These are phyloP conservation scores for Temnothorax unifasciatus DNA, from an alignment of 2,888 invertebrate genomes.

Conservation along the genomic window DNA sequence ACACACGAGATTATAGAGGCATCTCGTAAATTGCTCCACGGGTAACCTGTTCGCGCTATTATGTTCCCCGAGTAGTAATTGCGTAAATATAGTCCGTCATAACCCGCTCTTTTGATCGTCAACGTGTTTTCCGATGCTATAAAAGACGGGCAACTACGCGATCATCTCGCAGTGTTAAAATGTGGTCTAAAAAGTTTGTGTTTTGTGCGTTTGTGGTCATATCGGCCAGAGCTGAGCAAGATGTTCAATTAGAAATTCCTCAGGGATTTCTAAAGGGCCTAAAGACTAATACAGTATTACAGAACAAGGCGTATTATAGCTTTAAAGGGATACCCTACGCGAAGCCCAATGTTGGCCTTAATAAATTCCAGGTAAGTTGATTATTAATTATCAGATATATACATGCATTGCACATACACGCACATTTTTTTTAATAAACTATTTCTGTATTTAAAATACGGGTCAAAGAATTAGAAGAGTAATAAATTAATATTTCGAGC, in stretches of 20 bases:
- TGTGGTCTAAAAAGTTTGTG: conserved; percentile 75
- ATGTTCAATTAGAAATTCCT: conserved; percentile 78
- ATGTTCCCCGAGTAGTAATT: conserved; percentile 38
- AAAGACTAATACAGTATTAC: conserved; percentile 75
- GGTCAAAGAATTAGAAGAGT: neutral
- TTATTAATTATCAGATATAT: neutral
- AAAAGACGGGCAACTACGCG: conserved; percentile 40
- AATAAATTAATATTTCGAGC: conserved; percentile 21
- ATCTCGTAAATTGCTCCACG: conserved; percentile 39
- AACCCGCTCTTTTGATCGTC: conserved; percentile 12
- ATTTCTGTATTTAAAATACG: neutral
- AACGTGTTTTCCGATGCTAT: conserved; percentile 39
- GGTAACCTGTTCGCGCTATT: conserved; percentile 52
- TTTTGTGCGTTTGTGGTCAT: conserved; percentile 65
- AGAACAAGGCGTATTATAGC: conserved; percentile 78
- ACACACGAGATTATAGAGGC: conserved; percentile 49
- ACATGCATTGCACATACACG: too few species aligned
- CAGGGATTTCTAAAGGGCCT: conserved; percentile 81
- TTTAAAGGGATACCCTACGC: conserved; percentile 84
- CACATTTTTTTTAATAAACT: neutral
- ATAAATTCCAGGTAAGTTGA: conserved; percentile 80
- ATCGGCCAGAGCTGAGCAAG: conserved; percentile 72
- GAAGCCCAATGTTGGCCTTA: conserved; percentile 77
- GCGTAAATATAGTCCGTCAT: conserved; percentile 56
- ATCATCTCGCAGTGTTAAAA: conserved; percentile 60